These are phyloP conservation scores for Peromyscus polionotus DNA, from an alignment of 2,113 vertebrate genomes.

Conservation along the genomic window DNA sequence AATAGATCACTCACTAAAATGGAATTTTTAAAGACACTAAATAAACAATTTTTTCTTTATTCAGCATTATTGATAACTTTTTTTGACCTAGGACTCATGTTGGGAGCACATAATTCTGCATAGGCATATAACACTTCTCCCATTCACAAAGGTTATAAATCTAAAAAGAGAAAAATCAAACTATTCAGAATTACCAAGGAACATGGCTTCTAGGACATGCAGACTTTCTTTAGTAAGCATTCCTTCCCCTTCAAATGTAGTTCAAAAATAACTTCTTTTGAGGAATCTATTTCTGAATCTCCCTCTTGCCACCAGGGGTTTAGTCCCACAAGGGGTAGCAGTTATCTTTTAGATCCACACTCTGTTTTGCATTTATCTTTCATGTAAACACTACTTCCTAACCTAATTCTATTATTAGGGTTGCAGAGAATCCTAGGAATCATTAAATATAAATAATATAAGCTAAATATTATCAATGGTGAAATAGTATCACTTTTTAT, in stretches of 20 bases:
- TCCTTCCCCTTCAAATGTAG: background rate
- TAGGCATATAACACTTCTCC: background rate
- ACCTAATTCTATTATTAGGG: background rate
- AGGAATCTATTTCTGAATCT: background rate
- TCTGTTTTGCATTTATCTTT: background rate
- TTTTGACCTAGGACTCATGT: background rate
- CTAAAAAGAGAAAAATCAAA: background rate
- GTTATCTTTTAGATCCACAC: background rate
- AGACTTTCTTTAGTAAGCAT: background rate
- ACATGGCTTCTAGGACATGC: background rate
- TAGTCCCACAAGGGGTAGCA: too few species aligned
- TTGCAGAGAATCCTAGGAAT: background rate
- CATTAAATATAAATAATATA: background rate
- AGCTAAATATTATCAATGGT: background rate
- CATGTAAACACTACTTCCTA: background rate
- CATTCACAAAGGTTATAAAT: background rate
- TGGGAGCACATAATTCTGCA: background rate
- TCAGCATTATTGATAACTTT: background rate
- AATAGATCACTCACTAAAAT: background rate
- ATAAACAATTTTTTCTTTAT: background rate
- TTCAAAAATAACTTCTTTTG: conserved; percentile 11
- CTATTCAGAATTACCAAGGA: background rate
- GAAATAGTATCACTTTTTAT: background rate
- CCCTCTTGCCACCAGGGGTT: too few species aligned
- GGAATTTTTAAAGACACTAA: background rate